phyloP scores from a whole-genome alignment of 2,797 vertebrate species.

The Lepus oiostolus region DNA sequence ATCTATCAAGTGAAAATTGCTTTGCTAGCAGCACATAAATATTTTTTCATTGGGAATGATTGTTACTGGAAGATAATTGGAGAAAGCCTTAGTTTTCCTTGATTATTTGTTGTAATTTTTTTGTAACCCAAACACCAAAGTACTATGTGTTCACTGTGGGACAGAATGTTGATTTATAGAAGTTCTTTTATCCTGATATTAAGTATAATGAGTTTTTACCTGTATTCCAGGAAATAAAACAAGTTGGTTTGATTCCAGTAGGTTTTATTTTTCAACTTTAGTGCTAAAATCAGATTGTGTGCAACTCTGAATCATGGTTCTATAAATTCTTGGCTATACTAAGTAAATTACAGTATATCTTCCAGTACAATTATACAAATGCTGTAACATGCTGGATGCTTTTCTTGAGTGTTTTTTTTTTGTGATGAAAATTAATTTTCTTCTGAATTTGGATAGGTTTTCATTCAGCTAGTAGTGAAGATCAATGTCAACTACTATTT shows the following conservation, averaged over 20 bases:
- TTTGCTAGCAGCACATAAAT: constrained; percentile 65
- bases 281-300: constrained; percentile 74
- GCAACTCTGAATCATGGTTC: constrained; percentile 76
- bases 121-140: constrained; percentile 54
- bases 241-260: constrained; percentile 73
- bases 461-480: constrained; percentile 73
- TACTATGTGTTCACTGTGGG: constrained; percentile 20
- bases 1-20: constrained; percentile 67
- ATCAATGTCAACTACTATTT: constrained; percentile 46
- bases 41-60: constrained; percentile 64
- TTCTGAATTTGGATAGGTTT: constrained; percentile 74
- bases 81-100: constrained; percentile 70
- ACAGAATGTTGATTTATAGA: not conserved
- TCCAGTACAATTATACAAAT: constrained; percentile 74
- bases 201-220: constrained; percentile 69
- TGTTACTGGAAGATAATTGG: constrained; percentile 66
- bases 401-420: constrained; percentile 79
- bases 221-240: constrained; percentile 75
- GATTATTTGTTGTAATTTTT: constrained; percentile 69
- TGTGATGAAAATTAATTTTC: constrained; percentile 82
- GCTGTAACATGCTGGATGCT: constrained; percentile 59
- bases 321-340: constrained; percentile 79
- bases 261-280: constrained; percentile 76
- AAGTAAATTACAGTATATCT: constrained; percentile 82
- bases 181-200: constrained; percentile 70